These are phyloP conservation scores for Ranitomeya imitator DNA, from an alignment of 2,113 vertebrate genomes.

Conservation along the genomic window DNA sequence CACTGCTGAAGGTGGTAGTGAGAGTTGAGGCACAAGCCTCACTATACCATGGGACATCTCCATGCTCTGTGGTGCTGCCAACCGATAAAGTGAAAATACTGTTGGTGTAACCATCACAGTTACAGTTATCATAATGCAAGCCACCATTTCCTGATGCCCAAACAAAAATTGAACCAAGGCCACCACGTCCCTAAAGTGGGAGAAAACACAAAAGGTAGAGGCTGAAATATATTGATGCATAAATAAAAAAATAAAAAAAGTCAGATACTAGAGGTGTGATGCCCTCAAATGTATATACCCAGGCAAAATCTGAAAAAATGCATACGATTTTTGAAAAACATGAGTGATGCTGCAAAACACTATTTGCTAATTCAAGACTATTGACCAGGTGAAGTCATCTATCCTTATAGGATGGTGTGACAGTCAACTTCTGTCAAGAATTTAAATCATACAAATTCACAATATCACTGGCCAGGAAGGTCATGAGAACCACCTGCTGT, in stretches of 20 bases:
- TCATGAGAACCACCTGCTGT: too few relatives aligned
- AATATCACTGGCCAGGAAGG: too few relatives aligned
- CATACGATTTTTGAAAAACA: too few relatives aligned
- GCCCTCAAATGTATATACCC: too few relatives aligned
- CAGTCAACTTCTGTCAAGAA: too few relatives aligned
- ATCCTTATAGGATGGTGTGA: too few relatives aligned
- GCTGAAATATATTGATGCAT: background rate
- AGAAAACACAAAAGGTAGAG: background rate
- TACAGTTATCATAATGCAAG: constrained; percentile 73
- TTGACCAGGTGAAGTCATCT: too few relatives aligned
- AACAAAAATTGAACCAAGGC: constrained; percentile 78
- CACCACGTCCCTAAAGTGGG: constrained; percentile 71
- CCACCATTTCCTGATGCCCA: constrained; percentile 81
- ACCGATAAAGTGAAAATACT: constrained; percentile 77
- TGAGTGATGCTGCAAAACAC: too few relatives aligned
- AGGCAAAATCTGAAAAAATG: too few relatives aligned
- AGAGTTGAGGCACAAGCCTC: constrained; percentile 79
- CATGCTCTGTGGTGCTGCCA: constrained; percentile 71
- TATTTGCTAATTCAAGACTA: too few relatives aligned
- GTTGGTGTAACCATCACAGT: constrained; percentile 77
- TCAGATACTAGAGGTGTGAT: too few relatives aligned
- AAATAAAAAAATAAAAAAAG: background rate
- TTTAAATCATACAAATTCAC: too few relatives aligned
- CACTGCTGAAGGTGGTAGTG: constrained; percentile 78
- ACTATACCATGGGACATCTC: constrained; percentile 70